Conservation (phyloP, 2,113 vertebrate species). For the Apus apus region DNA sequence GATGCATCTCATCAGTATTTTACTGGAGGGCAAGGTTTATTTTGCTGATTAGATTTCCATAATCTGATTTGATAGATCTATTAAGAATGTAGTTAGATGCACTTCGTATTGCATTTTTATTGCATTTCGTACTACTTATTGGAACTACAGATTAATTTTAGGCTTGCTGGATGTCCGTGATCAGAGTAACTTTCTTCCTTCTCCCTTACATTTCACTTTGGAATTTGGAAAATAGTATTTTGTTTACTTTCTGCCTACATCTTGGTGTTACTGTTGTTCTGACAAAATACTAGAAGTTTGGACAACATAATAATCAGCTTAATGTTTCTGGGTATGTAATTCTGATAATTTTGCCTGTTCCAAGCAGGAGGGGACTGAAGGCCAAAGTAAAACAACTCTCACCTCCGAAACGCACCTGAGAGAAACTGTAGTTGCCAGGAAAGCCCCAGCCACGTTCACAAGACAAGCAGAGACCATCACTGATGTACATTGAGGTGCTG, state of each 20-base stretch:
- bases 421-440: not conserved
- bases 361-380: not conserved
- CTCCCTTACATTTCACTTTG: not conserved
- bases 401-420: not conserved
- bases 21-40: not conserved
- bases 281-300: not conserved
- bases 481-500: too few species aligned
- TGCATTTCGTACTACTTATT: not conserved
- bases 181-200: not conserved
- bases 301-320: not conserved
- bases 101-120: not conserved
- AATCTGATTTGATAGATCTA: not conserved
- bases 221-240: not conserved
- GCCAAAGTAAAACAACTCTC: not conserved
- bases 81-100: not conserved
- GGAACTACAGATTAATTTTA: not conserved
- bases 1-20: not conserved
- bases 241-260: not conserved
- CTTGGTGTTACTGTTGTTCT: not conserved
- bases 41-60: not conserved
- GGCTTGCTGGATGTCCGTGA: not conserved
- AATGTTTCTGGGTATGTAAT: not conserved
- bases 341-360: not conserved
- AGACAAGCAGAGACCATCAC: not conserved
- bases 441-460: not conserved